These are phyloP conservation scores for Hypsopygia costalis DNA, from an alignment of 2,888 invertebrate genomes.

Conservation along the genomic window DNA sequence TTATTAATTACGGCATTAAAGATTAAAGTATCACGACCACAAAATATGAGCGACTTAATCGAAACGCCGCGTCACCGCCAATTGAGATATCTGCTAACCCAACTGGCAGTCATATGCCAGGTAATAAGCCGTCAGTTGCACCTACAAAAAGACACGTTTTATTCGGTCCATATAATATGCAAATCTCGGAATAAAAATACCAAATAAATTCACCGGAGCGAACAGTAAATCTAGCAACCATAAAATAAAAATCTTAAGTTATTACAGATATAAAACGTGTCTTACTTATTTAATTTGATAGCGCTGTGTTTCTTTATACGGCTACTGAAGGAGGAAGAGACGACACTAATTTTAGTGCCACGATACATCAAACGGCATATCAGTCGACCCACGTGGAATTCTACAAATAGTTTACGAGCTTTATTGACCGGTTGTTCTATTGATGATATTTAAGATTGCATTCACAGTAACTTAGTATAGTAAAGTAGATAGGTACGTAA, in stretches of 20 bases:
- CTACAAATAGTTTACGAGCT: conserved; percentile 23
- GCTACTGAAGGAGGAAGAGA: conserved; percentile 59
- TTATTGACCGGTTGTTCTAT: conserved; percentile 17
- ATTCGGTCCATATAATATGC: conserved; percentile 45
- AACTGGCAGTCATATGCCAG: conserved; percentile 12
- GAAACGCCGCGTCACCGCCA: conserved; percentile 23
- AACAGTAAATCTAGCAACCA: conserved; percentile 55
- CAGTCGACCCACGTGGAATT: conserved; percentile 24
- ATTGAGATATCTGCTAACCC: conserved; percentile 27
- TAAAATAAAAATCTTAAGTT: conserved; percentile 60
- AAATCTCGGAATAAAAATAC: conserved; percentile 42
- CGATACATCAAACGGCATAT: conserved; percentile 37
- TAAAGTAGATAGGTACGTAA: not conserved
- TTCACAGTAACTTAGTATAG: not conserved
- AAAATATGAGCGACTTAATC: conserved; percentile 27
- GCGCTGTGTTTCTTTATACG: conserved; percentile 53
- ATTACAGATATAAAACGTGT: conserved; percentile 57
- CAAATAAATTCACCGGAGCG: conserved; percentile 45
- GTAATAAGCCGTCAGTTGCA: conserved; percentile 13
- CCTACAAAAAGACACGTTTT: conserved; percentile 19
- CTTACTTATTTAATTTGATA: conserved; percentile 53
- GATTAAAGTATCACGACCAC: conserved; percentile 23
- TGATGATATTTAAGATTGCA: conserved; percentile 8
- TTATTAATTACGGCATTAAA: conserved; percentile 24
- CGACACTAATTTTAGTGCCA: conserved; percentile 42